Evolutionary conservation across 2,888 invertebrate species (phyloP), one percentile per base, ranked within the genome.

Genomic region (Phalera bucephala): DNA sequence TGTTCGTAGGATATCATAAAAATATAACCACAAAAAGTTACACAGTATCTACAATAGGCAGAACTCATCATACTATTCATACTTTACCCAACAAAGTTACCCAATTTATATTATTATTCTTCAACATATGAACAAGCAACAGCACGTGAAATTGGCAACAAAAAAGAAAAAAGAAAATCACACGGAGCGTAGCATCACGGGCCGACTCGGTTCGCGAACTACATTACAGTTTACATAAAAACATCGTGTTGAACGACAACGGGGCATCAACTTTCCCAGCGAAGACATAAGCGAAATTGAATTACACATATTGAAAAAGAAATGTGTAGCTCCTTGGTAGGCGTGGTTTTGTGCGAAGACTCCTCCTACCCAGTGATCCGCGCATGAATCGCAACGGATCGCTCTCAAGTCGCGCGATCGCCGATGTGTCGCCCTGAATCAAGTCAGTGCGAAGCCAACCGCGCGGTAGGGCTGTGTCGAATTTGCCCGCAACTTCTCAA

Each of bases 221-320:
- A 89, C 87, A 86, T 87, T 87, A 86, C 86, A 88, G 86, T 88
- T 88, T 86, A 89, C 89, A 89, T 87, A 89, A 89, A 88, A 89
- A 89, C 88, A 88, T 86, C 87, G 84, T 83, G 87, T 84, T 86
- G 79, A 87, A 88, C 86, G 88, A 87, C 89, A 89, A 86, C 87
- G 82, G 83, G 81, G 85, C 87, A 87, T 88, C 88, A 88, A 88
- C 85, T 89, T 88, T 85, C 86, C 87, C 86, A 85, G 88, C 88
- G 85, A 89, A 89, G 89, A 88, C 89, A 88, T 88, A 89, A 88
- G 87, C 87, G 86, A 88, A 89, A 89, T 88, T 88, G 89, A 89
- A 89, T 88, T 88, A 89, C 89, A 89, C 87, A 87, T 89, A 89
- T 89, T 88, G 89, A 89, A 89, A 89, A 88, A 88, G 88, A 88